A percentile compares a stretch with the other conserved stretches of the same genome.
These are phyloP conservation scores for Jordanella pulchra DNA, from an alignment of 2,797 vertebrate genomes.

Conservation along the genomic window DNA sequence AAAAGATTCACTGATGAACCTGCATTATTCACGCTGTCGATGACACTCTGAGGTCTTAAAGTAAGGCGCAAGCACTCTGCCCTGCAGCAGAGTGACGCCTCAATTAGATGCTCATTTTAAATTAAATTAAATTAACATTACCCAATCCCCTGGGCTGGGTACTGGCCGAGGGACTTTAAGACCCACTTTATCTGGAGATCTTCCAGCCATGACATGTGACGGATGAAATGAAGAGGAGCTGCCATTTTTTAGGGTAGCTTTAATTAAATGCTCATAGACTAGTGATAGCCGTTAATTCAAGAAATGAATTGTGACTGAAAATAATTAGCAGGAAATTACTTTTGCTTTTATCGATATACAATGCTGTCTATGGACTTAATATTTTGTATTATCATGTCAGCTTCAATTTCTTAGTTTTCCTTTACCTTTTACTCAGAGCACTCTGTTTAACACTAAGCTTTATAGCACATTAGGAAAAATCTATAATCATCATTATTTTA, in stretches of 20 bases:
- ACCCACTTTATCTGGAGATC: conserved; percentile 57
- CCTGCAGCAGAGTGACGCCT: conserved; percentile 41
- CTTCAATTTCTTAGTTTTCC: neutral
- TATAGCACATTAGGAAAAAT: conserved; percentile 18
- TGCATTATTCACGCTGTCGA: conserved; percentile 67
- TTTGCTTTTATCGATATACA: neutral
- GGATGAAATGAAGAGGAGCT: conserved; percentile 32
- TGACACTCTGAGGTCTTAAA: conserved; percentile 51
- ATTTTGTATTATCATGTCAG: neutral
- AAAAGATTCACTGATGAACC: conserved; percentile 69
- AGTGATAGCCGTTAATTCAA: conserved; percentile 38
- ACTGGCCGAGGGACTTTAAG: conserved; percentile 56
- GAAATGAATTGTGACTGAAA: conserved; percentile 24
- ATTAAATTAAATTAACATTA: conserved; percentile 66
- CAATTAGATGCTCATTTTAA: conserved; percentile 64
- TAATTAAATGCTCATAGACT: conserved; percentile 63
- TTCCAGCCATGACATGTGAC: conserved; percentile 41
- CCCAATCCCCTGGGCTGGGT: conserved; percentile 55
- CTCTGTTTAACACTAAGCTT: neutral
- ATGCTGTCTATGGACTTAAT: neutral
- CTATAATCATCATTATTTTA: conserved; percentile 26
- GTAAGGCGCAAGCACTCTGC: conserved; percentile 30
- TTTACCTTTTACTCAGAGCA: neutral
- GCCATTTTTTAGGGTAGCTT: conserved; percentile 34
- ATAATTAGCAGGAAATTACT: conserved; percentile 13